Evolutionary conservation across 2,113 vertebrate genomes (phyloP).

Genomic region (Sigmodon hispidus): DNA sequence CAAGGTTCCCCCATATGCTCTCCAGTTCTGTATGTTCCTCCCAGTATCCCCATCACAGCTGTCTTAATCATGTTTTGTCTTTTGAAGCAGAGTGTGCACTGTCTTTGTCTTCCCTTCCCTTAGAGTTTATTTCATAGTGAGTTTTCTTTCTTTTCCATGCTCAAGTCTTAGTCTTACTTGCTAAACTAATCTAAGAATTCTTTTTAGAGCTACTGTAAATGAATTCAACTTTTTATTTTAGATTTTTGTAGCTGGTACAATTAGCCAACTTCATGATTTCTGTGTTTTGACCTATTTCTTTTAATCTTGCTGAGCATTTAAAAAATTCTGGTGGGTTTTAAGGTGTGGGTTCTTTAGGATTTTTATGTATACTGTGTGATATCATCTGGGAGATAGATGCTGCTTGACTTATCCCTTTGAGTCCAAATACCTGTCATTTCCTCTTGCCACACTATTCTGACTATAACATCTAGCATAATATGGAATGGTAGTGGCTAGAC

Average conservation of each 20-base stretch:
- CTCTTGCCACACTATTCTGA: neutral
- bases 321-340: neutral
- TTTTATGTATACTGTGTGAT: neutral
- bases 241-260: neutral
- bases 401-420: neutral
- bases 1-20: too few relatives aligned
- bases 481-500: neutral
- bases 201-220: neutral
- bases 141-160: neutral
- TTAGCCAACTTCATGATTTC: neutral
- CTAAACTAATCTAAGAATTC: neutral
- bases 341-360: neutral
- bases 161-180: neutral
- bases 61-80: neutral
- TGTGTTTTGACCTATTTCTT: neutral
- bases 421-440: neutral
- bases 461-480: neutral
- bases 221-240: neutral
- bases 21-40: too few relatives aligned
- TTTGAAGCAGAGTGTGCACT: neutral
- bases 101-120: neutral
- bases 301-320: neutral
- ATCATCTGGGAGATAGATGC: neutral
- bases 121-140: neutral
- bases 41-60: too few relatives aligned